Evolutionary conservation across 2,888 invertebrate genomes (phyloP).

Genomic region (Agrypnus murinus): DNA sequence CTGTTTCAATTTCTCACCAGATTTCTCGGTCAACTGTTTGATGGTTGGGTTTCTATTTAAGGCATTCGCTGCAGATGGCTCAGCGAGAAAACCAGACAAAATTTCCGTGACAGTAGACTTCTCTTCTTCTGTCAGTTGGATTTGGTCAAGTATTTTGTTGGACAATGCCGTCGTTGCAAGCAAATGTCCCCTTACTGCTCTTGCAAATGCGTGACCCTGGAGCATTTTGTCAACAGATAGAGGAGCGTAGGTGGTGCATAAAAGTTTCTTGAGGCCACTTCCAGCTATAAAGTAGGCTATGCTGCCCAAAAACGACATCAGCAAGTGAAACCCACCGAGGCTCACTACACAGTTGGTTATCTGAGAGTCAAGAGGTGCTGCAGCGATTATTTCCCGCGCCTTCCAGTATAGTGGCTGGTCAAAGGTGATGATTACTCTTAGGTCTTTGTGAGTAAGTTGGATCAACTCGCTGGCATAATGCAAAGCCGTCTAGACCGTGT

Average conservation of each 20-base stretch:
- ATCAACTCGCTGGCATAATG: too few relatives aligned
- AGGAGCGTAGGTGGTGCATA: slow-evolving; percentile 56
- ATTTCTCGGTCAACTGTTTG: too few relatives aligned
- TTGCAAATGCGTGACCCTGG: slow-evolving; percentile 58
- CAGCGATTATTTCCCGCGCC: slow-evolving; percentile 60
- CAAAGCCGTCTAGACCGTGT: too few relatives aligned
- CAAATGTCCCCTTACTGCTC: slow-evolving; percentile 54
- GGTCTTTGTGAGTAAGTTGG: too few relatives aligned
- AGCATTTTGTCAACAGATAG: slow-evolving; percentile 35
- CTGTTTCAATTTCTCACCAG: too few relatives aligned
- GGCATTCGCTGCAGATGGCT: too few relatives aligned
- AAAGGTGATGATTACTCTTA: slow-evolving; percentile 60
- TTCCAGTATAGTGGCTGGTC: slow-evolving; percentile 56
- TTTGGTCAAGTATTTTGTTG: neutral
- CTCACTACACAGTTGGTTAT: slow-evolving; percentile 51
- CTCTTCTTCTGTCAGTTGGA: neutral
- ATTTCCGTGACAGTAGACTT: neutral
- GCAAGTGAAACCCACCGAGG: slow-evolving; percentile 62
- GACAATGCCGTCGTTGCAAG: neutral
- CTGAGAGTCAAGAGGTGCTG: slow-evolving; percentile 45
- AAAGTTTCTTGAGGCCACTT: slow-evolving; percentile 61
- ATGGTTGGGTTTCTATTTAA: too few relatives aligned
- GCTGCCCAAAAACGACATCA: slow-evolving; percentile 61
- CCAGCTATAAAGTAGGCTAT: slow-evolving; percentile 43
- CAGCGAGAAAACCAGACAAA: too few relatives aligned